Conservation (phyloP, 2,113 vertebrate genomes). For the Tamias sibiricus region DNA sequence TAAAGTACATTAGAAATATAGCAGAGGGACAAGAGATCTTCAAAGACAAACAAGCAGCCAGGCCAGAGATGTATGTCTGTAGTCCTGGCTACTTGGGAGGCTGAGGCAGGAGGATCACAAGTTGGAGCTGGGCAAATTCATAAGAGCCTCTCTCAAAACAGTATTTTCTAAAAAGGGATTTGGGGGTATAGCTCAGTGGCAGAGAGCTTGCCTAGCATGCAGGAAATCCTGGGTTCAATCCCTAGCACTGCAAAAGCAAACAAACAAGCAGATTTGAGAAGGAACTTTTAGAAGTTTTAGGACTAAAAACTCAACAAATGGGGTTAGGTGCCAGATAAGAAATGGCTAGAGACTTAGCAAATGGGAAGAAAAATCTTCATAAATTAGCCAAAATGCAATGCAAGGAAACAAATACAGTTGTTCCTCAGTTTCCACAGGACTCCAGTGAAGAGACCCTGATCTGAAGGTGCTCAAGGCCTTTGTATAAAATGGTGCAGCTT, state of each 20-base stretch:
- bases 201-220: background rate
- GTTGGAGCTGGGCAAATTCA: background rate
- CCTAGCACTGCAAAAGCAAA: background rate
- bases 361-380: background rate
- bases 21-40: conserved; percentile 15
- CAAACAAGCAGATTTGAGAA: background rate
- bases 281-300: background rate
- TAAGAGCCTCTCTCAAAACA: background rate
- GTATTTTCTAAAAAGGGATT: background rate
- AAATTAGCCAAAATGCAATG: background rate
- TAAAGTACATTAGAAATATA: conserved; percentile 31
- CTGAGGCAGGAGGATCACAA: background rate
- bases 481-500: background rate
- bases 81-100: background rate
- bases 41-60: conserved; percentile 40
- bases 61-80: background rate
- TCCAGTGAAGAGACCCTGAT: background rate
- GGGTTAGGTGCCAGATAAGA: background rate
- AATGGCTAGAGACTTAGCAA: background rate
- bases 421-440: background rate
- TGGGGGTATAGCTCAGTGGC: background rate
- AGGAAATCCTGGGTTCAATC: background rate
- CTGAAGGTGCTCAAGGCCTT: background rate
- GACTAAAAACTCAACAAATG: background rate
- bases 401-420: background rate